These are phyloP conservation scores for Leptoteleia sp. DNA, from an alignment of 1,140 invertebrate species.

Conservation along the genomic window DNA sequence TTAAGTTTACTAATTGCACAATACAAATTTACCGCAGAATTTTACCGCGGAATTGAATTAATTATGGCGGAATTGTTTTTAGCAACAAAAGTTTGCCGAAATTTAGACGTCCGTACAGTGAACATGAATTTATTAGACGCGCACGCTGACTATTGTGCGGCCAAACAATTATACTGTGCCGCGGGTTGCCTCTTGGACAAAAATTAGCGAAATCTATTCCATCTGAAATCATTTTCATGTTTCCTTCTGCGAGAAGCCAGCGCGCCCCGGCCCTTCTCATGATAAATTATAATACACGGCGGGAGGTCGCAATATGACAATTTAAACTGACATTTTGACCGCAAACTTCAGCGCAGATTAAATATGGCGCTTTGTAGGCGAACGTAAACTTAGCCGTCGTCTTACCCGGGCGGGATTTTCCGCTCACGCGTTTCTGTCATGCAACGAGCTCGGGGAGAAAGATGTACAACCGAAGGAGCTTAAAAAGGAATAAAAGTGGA, in stretches of 20 bases:
- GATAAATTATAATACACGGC: conserved; percentile 28
- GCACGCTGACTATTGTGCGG: not conserved
- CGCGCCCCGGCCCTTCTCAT: not conserved
- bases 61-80: too few species aligned
- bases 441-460: conserved; percentile 26
- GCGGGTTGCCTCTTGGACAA: not conserved
- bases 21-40: too few species aligned
- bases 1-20: too few species aligned
- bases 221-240: not conserved
- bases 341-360: conserved; percentile 30
- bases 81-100: too few species aligned
- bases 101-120: too few species aligned
- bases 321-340: conserved; percentile 52
- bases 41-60: too few species aligned
- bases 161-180: not conserved
- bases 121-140: not conserved
- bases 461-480: conserved; percentile 47
- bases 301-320: conserved; percentile 24
- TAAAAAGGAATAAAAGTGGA: conserved; percentile 57
- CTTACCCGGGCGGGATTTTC: conserved; percentile 51
- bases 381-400: conserved; percentile 38
- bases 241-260: not conserved
- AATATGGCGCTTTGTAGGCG: conserved; percentile 25
- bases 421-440: conserved; percentile 32
- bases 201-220: not conserved